Conservation (phyloP, 2,113 vertebrate genomes). For the Gobio gobio region DNA sequence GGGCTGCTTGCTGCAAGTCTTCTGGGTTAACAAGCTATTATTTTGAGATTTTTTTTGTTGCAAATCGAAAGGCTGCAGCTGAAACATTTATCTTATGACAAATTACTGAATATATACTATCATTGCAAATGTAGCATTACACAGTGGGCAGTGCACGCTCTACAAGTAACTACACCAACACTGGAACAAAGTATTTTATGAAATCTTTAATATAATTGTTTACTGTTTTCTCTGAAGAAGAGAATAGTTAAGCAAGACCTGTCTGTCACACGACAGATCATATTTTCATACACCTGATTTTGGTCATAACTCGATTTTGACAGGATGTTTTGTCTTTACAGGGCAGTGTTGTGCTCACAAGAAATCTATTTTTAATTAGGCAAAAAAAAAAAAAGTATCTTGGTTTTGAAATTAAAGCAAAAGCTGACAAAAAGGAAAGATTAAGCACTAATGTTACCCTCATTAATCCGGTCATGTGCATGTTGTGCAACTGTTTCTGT, state of each 20-base stretch:
- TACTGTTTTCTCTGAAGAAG: not conserved
- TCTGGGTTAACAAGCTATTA: slow-evolving; percentile 71
- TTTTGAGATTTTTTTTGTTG: slow-evolving; percentile 46
- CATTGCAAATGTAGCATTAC: not conserved
- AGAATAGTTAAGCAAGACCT: not conserved
- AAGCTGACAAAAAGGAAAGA: not conserved
- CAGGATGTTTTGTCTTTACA: not conserved
- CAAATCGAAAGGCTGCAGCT: not conserved
- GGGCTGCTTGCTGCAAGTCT: slow-evolving; percentile 50
- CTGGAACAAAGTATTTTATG: not conserved
- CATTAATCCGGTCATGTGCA: not conserved
- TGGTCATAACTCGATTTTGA: not conserved
- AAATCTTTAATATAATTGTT: not conserved
- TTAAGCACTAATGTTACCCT: not conserved
- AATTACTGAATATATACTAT: not conserved
- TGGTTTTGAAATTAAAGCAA: not conserved
- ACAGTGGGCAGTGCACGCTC: no score
- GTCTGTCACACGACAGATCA: not conserved
- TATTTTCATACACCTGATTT: not conserved
- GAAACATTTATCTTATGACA: not conserved
- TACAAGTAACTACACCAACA: not conserved
- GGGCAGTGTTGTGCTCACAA: not conserved
- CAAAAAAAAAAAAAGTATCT: not conserved
- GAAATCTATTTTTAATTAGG: not conserved
- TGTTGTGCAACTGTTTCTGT: slow-evolving; percentile 21